phyloP scores from a whole-genome alignment of 2,113 vertebrate species.

The Charadrius vociferus region DNA sequence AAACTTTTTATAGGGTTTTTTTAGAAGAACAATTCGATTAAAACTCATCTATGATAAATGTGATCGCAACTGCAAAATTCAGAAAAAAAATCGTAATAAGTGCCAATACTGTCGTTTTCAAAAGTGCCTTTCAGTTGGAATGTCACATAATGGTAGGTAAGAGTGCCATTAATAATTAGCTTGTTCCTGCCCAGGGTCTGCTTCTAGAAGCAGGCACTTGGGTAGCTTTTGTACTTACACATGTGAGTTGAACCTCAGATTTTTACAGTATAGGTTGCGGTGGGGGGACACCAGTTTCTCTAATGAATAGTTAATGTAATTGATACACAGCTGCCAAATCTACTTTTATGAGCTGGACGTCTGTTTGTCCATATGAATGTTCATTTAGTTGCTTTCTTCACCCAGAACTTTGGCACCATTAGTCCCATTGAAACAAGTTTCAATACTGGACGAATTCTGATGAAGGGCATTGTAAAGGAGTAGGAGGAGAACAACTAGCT shows the following conservation, averaged over 20 bases:
- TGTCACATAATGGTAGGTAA: slow-evolving; percentile 98
- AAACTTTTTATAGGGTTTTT: slow-evolving; percentile 85
- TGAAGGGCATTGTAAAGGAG: neutral
- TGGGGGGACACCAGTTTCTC: neutral
- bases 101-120: slow-evolving; percentile 98
- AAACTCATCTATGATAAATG: slow-evolving; percentile 93
- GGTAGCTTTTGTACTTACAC: neutral
- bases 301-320: neutral
- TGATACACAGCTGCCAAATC: neutral
- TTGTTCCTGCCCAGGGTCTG: neutral
- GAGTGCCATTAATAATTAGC: slow-evolving; percentile 11
- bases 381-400: neutral
- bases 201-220: neutral
- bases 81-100: slow-evolving; percentile 99
- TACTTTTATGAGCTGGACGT: neutral
- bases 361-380: neutral
- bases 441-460: neutral
- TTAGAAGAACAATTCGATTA: slow-evolving; percentile 91
- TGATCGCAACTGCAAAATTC: slow-evolving; percentile 94
- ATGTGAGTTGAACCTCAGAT: neutral
- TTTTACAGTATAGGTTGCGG: fast-evolving
- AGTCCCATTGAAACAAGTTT: neutral
- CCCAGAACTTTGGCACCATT: neutral
- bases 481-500: neutral
- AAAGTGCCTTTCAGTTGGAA: slow-evolving; percentile 97